These are phyloP conservation scores for Meiosimyza platycephala DNA, from an alignment of 2,888 invertebrate genomes.

Conservation along the genomic window DNA sequence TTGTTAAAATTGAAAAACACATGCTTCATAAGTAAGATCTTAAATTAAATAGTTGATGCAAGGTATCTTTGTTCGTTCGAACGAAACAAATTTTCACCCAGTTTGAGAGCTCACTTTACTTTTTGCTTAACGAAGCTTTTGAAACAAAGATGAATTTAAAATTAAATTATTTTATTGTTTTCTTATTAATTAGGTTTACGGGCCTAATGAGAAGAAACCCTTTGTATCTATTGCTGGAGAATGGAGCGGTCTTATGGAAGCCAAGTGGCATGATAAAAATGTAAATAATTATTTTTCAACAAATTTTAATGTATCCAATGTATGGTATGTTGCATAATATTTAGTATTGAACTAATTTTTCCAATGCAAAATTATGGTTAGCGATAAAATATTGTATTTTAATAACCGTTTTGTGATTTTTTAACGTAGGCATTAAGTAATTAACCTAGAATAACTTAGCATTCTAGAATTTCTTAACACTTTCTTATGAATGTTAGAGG, in stretches of 20 bases:
- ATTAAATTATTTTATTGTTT: constrained; percentile 18
- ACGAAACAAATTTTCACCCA: too few relatives aligned
- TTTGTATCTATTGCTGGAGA: constrained; percentile 92
- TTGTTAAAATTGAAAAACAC: background rate
- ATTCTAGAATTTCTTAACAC: too few relatives aligned
- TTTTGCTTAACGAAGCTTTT: background rate
- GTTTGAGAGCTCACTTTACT: too few relatives aligned
- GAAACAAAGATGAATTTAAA: background rate
- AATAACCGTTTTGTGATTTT: too few relatives aligned
- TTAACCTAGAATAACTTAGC: too few relatives aligned
- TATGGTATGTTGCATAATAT: too few relatives aligned
- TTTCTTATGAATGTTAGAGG: too few relatives aligned
- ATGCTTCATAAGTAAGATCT: background rate
- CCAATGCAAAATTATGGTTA: too few relatives aligned
- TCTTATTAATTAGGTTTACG: constrained; percentile 64
- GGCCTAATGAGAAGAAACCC: constrained; percentile 87
- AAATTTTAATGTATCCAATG: background rate
- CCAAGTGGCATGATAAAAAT: constrained; percentile 80
- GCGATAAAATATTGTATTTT: too few relatives aligned
- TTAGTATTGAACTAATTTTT: too few relatives aligned
- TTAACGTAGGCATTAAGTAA: too few relatives aligned
- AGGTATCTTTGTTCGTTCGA: too few relatives aligned
- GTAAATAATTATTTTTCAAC: constrained; percentile 52
- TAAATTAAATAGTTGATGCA: background rate
- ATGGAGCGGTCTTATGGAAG: constrained; percentile 97